Evolutionary conservation across 30 jellyfish, hydroid and myxozoan species (phyloP), one percentile per base, ranked within the genome.

Genomic region (Nemopilema nomurai): DNA sequence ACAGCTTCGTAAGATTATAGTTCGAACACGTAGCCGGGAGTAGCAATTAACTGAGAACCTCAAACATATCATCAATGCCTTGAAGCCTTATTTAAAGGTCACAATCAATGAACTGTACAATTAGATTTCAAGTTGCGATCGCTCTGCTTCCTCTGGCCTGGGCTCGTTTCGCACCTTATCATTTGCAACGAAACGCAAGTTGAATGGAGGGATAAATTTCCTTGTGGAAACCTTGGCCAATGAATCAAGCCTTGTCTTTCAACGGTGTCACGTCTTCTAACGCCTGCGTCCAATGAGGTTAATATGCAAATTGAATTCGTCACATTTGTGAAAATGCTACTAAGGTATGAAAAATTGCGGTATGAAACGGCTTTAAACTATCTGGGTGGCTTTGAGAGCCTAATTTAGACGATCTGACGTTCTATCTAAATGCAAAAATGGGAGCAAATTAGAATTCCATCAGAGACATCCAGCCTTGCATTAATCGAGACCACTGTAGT

Each of bases 131-230:
- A 20, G 78, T 69, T 63, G 26, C 19, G 50, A 25, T 49, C 53
- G 78, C 17, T 52, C 65, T 13, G 87, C 25, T 67, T 18, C 21
- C 65, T 62, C 69, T 31, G 3, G 25, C 74, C 22, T 3, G 69
- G 28, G 33, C 65, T 77, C 77, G 87, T 77, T 77, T 77, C 79
- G 30, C 87, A 77, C 87, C n/a, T 77, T 57, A 66, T 77, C 62
- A 62, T 22, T 17, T 27, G 68, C 51, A 77, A 25, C 19, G 41
- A 62, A 53, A 77, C 76, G 21, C 68, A 74, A 57, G 67, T 53
- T 30, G 76, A 77, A 69, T 19, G 63, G 76, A 62, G 65, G 76
- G 87, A 77, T 77, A 31, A 16, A 30, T 66, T 77, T 77, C 78
- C 29, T 57, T 53, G 33, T 77, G 87, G 76, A 62, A 53, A 53